A percentile compares a stretch with the other conserved stretches of the same genome.
phyloP scores from a whole-genome alignment of 2,113 vertebrate species.

The Periophthalmodon schlosseri region DNA sequence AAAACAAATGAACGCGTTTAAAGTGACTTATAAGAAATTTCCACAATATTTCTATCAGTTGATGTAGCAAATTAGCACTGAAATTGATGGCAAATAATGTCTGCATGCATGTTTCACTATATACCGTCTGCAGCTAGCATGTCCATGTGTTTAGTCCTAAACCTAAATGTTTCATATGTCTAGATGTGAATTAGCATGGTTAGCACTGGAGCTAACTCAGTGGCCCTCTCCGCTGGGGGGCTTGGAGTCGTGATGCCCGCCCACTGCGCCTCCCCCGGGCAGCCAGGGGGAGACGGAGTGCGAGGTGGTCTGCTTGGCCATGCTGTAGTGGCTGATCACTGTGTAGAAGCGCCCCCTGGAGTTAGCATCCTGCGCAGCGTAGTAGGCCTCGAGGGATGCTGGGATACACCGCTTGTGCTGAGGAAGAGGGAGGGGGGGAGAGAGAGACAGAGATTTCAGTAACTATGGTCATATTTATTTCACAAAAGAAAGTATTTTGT shows the following conservation, averaged over 20 bases:
- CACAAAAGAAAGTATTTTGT: background rate
- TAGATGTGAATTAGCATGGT: slow-evolving; percentile 13
- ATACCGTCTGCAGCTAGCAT: slow-evolving; percentile 31
- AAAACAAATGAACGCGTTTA: background rate
- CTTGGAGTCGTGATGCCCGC: slow-evolving; percentile 85
- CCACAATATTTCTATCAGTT: background rate
- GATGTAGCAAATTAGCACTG: slow-evolving; percentile 17
- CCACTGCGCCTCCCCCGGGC: slow-evolving; percentile 76
- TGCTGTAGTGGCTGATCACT: slow-evolving; percentile 98
- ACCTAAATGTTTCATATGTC: slow-evolving; percentile 27
- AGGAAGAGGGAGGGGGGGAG: slow-evolving; percentile 2
- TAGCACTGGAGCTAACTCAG: slow-evolving; percentile 65
- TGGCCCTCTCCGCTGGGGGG: slow-evolving; percentile 88
- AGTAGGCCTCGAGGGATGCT: slow-evolving; percentile 95
- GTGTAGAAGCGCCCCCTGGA: slow-evolving; percentile 96
- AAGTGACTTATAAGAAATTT: background rate
- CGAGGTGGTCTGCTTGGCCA: slow-evolving; percentile 98
- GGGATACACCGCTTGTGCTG: slow-evolving; percentile 99
- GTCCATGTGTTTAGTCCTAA: slow-evolving; percentile 35
- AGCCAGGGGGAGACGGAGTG: slow-evolving; percentile 95
- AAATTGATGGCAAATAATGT: slow-evolving; percentile 40
- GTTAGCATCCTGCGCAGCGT: slow-evolving; percentile 93
- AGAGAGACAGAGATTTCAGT: background rate
- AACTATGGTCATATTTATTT: background rate
- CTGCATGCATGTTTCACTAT: slow-evolving; percentile 62